Evolutionary conservation across 2,113 vertebrate species (phyloP), one percentile per base, ranked within the genome.

Genomic region (Podarcis cretensis): DNA sequence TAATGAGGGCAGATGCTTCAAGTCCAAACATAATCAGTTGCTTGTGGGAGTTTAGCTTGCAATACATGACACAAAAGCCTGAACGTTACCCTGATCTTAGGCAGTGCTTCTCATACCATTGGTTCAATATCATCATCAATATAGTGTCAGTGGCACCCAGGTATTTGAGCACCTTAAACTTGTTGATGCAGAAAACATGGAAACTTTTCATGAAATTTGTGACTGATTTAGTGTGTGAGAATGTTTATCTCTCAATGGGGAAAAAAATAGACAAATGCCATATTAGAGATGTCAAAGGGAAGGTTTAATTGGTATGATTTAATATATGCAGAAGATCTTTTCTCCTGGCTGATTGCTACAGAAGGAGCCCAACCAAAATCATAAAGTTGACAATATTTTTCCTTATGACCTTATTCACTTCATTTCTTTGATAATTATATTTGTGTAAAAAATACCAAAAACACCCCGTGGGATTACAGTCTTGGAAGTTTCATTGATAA

Each of bases 401-500:
- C 69, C 82, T 95, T 65, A 57, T 76, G 73, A 87, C 74, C 88
- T 93, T 91, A 68, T 79, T 86, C n/a, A 89, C 93, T 94, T 94
- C 93, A 93, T 86, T 80, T 94, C 69, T 95, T 87, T 92, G 87
- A 92, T 93, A 94, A 96, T 92, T 92, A 95, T 91, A 57, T 82
- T 90, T 94, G 83, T 73, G 76, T 91, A 89, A 71, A 89, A 94
- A 91, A 80, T 57, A 71, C 91, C 66, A 80, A 89, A 93, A 92
- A 86, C n/a, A 94, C 94, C 86, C 91, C 93, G 94, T 94, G 90
- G 89, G 94, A 87, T 92, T 96, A 96, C 96, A 95, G 94, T 96
- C 95, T 95, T 94, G 95, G 83, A 96, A 96, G 91, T 96, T 95
- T 95, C 97, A 97, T 95, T 97, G 97, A 97, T 96, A 96, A 96